Base-by-base conservation (phyloP, 2,797 vertebrate species). In the Scomberomorus guttatus region DNA sequence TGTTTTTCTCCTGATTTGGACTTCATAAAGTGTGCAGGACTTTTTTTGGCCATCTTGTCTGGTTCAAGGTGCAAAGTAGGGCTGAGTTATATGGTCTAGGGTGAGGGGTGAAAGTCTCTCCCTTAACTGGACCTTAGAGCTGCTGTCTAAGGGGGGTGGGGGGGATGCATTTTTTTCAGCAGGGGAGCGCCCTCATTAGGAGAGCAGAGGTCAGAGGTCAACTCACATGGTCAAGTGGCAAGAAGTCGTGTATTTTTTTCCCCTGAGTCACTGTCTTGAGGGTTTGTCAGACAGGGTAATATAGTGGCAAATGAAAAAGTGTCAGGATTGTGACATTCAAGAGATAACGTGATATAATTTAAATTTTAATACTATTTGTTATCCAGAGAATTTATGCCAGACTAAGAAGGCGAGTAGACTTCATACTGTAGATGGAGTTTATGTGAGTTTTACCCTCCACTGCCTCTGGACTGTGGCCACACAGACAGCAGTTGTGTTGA, bases 171-270 rank as follows among this genome's bases (percentile, higher is more conserved):
- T 20, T 34, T 34, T 79, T 62, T 73, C 82, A 80, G 80, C 71
- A 76, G 75, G 66, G 68, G 80, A 51, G 55, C 58, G 66, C 54
- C 54, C 69, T 88, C 77, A 85, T 89, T 89, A 91, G 58, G 65
- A 84, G 67, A 50, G 64, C 62, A 65, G 34, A 44, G 82, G 82
- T 90, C 83, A 84, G 54, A 77, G 88, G 82, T 92, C 88, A 90
- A 81, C 82, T 68, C 75, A 87, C 87, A 87, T 83, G 88, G 90
- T 91, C 90, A 92, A 91, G 82, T 86, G 80, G 75, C 58, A 13
- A 75, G 68, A 81, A 82, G 76, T 66, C 67, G 29, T 81, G 27
- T 24, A 2, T 67, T 56, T 57, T 25, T 61, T 75, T 34, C 8
- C 8, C 15, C 67, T 44, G 52, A 72, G 69, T 74, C 79, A 79